Evolutionary conservation across 2,113 vertebrate species (phyloP).

Genomic region (Semnornis frantzii): DNA sequence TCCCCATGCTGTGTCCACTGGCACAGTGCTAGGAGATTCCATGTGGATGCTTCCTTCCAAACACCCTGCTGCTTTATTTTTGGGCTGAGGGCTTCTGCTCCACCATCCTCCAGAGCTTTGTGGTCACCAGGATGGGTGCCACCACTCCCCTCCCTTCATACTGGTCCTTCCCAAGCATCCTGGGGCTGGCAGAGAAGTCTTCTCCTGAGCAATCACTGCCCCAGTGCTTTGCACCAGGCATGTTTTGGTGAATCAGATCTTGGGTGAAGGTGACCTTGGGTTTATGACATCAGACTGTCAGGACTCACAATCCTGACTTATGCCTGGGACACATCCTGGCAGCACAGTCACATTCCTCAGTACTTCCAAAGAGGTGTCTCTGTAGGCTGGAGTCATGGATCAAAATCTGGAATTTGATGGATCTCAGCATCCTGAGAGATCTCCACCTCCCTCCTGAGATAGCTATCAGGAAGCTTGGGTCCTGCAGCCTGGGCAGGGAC

Average conservation of each 20-base stretch:
- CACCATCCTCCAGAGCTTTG: background rate
- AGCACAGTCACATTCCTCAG: background rate
- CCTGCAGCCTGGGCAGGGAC: background rate
- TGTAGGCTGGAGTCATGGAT: background rate
- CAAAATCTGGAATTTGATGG: background rate
- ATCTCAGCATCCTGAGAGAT: background rate
- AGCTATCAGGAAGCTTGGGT: background rate
- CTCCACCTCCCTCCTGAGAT: fast-evolving
- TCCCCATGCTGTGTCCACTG: fast-evolving
- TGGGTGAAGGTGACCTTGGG: background rate
- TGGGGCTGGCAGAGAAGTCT: background rate
- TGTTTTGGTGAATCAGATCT: background rate
- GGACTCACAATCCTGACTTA: background rate
- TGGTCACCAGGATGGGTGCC: background rate
- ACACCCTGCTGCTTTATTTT: background rate
- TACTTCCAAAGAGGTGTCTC: background rate
- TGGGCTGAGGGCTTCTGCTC: background rate
- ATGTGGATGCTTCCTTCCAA: background rate
- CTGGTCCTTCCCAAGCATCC: background rate
- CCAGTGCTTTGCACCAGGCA: background rate
- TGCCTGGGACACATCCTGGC: background rate
- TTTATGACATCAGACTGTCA: background rate
- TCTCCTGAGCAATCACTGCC: fast-evolving
- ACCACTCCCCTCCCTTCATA: fast-evolving
- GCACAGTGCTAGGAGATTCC: background rate